Conservation (phyloP, 2,113 vertebrate genomes). For the Polypterus bichir region DNA sequence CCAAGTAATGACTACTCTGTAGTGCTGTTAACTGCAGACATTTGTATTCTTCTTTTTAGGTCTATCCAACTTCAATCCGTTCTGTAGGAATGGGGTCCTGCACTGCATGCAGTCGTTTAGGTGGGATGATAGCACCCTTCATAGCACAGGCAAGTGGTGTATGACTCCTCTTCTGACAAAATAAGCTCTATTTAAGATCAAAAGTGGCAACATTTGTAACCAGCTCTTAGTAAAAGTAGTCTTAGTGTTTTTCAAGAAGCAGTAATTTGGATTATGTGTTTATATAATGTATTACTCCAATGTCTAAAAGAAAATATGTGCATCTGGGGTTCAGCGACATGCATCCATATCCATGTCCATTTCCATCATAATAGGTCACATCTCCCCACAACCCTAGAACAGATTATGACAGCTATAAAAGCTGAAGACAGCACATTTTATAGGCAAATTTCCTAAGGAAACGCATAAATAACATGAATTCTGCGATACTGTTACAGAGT, state of each 20-base stretch:
- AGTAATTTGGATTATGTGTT: neutral
- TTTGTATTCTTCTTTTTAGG: constrained; percentile 42
- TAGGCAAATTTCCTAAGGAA: neutral
- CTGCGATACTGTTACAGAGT: neutral
- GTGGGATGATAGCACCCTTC: constrained; percentile 88
- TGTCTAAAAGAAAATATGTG: neutral
- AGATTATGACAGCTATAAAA: no score
- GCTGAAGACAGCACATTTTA: no score
- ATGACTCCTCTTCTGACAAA: no score
- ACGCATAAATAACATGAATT: neutral
- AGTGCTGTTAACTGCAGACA: neutral
- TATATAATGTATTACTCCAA: neutral
- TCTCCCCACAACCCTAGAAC: no score
- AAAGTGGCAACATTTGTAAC: neutral
- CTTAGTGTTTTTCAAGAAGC: neutral
- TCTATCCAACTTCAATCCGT: constrained; percentile 76
- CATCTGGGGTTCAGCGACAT: no score
- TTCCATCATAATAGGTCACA: no score
- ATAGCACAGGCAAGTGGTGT: constrained; percentile 54
- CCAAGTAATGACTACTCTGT: no score
- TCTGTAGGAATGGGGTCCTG: constrained; percentile 85
- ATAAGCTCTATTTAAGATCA: neutral
- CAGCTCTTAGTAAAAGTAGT: neutral
- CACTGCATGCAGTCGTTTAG: constrained; percentile 77
- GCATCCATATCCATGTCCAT: no score